Evolutionary conservation across 2,888 invertebrate species (phyloP).

Genomic region (Pandemis corylana): DNA sequence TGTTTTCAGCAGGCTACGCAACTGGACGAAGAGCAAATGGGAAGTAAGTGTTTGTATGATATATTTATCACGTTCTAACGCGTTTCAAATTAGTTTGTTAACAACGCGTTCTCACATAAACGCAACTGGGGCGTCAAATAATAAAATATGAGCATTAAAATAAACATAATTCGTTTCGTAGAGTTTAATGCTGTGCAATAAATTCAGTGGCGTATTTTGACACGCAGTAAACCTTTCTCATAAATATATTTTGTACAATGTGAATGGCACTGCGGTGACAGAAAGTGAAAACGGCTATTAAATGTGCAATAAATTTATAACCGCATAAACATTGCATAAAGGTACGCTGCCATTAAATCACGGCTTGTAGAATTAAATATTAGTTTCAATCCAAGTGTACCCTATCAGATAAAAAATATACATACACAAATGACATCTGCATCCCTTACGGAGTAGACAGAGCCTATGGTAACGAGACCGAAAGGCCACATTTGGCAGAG

Average conservation of each 20-base stretch:
- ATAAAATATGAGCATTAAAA: conserved; percentile 3
- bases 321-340: not conserved
- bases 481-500: too few relatives aligned
- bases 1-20: conserved; percentile 62
- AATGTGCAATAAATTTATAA: not conserved
- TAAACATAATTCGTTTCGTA: conserved; percentile 2
- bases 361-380: too few relatives aligned
- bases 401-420: too few relatives aligned
- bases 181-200: not conserved
- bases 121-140: conserved; percentile 4
- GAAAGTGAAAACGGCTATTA: not conserved
- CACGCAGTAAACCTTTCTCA: not conserved
- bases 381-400: too few relatives aligned
- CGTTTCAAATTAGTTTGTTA: conserved; percentile 12
- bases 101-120: not conserved
- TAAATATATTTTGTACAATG: not conserved
- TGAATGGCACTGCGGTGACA: not conserved
- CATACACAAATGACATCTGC: too few relatives aligned
- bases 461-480: too few relatives aligned
- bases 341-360: too few relatives aligned
- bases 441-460: too few relatives aligned
- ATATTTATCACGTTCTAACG: not conserved
- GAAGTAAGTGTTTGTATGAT: conserved; percentile 70
- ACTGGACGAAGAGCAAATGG: conserved; percentile 80
- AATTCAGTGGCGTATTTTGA: conserved; percentile 12